Evolutionary conservation across 2,888 invertebrate genomes (phyloP).

Genomic region (Sarcophaga caerulescens): DNA sequence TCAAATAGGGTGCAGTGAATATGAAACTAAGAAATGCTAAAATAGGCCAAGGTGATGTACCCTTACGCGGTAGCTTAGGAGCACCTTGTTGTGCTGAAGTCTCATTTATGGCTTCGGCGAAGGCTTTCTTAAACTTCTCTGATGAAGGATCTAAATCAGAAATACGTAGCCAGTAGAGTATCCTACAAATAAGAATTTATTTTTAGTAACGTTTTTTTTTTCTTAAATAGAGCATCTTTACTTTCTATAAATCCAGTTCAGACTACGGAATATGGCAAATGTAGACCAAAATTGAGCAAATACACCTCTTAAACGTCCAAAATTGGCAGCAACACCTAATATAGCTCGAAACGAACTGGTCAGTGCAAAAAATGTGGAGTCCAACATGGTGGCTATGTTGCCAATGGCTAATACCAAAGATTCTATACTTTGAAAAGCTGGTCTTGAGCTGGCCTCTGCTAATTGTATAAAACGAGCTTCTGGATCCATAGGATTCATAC

Average conservation of each 20-base stretch:
- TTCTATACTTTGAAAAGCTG: slow-evolving; percentile 97
- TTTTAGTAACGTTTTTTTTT: too few species aligned
- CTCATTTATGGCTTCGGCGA: slow-evolving; percentile 79
- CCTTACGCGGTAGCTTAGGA: slow-evolving; percentile 78
- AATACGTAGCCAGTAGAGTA: slow-evolving; percentile 78
- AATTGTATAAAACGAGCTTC: slow-evolving; percentile 88
- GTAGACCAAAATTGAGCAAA: slow-evolving; percentile 94
- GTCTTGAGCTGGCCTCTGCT: slow-evolving; percentile 94
- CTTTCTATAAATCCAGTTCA: slow-evolving; percentile 90
- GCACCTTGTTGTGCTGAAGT: slow-evolving; percentile 76
- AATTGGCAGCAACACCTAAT: slow-evolving; percentile 97
- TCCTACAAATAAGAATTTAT: slow-evolving; percentile 68
- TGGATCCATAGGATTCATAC: slow-evolving; percentile 76
- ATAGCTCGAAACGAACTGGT: slow-evolving; percentile 98
- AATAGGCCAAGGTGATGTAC: slow-evolving; percentile 91
- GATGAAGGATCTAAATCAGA: slow-evolving; percentile 80
- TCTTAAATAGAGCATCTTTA: slow-evolving; percentile 71
- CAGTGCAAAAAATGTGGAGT: slow-evolving; percentile 97
- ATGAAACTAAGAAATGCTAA: slow-evolving; percentile 94
- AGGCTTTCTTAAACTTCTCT: slow-evolving; percentile 81
- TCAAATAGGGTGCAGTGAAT: slow-evolving; percentile 94
- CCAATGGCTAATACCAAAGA: slow-evolving; percentile 94
- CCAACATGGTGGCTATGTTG: slow-evolving; percentile 97
- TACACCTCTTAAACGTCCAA: slow-evolving; percentile 90
- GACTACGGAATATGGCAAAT: slow-evolving; percentile 89